These are phyloP conservation scores for Anneissia japonica DNA, from an alignment of 35 echinoderm and acorn worm genomes.

Conservation along the genomic window DNA sequence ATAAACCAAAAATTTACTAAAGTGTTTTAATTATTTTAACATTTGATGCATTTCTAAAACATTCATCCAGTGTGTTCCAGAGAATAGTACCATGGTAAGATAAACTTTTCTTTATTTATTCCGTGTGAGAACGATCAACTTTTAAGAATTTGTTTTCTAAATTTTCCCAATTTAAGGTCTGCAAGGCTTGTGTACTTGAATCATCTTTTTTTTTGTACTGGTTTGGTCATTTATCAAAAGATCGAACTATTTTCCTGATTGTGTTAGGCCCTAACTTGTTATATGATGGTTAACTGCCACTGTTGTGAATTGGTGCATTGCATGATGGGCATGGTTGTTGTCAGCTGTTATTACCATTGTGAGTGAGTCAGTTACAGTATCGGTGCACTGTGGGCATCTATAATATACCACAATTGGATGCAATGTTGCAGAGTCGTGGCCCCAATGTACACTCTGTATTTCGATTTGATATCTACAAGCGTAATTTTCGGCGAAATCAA, in stretches of 20 bases:
- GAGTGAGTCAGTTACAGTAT: constrained; percentile 20
- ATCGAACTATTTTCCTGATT: constrained; percentile 12
- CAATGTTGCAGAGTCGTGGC: constrained; percentile 11
- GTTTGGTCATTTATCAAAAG: constrained; percentile 23
- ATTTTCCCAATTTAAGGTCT: too few species aligned
- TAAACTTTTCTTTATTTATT: too few species aligned
- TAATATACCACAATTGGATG: constrained; percentile 29
- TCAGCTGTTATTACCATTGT: constrained; percentile 36
- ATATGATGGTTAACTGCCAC: constrained; percentile 6
- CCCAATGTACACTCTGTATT: constrained; percentile 46
- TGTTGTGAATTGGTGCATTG: constrained; percentile 23
- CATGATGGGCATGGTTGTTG: constrained; percentile 48
- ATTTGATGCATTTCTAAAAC: too few species aligned
- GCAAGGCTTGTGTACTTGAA: too few species aligned
- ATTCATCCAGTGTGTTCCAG: too few species aligned
- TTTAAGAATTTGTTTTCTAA: too few species aligned
- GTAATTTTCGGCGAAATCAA: constrained; percentile 51
- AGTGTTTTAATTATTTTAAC: too few species aligned
- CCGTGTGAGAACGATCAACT: too few species aligned
- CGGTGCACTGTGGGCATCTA: constrained; percentile 6
- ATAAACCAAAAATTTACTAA: too few species aligned
- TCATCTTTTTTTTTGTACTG: too few species aligned
- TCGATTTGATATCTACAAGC: constrained; percentile 37
- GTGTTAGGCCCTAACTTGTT: not conserved
- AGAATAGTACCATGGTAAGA: too few species aligned